Base-by-base conservation (phyloP, 2,888 invertebrate genomes). In the Apotomis betuletana region DNA sequence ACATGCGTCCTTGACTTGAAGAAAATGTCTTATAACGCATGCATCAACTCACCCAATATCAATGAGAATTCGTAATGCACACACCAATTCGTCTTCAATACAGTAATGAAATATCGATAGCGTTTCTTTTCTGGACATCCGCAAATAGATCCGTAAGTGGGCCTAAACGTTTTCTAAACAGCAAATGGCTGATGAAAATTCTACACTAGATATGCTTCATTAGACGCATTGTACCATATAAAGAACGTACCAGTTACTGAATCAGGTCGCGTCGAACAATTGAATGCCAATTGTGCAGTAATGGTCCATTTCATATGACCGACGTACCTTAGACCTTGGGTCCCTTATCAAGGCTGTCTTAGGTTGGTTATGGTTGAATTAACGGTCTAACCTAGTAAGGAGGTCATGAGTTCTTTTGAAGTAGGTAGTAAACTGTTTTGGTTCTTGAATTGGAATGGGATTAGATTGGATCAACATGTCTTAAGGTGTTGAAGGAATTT, bases 381-480 rank as follows among this genome's bases (percentile, higher is more conserved):
- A 72, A 63, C 67, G 67, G 58, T 51, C 27, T 5, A 38, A 41
- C 15, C 13, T 27, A 27, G 46, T 55, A 60, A 67, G 38, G 44
- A 59, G 61, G 57, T 41, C 62, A 52, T 62, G 38, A 41, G 64
- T 54, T 60, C 51, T 44, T 41, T 51, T 82, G 78, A 83, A 9
- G 8, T 10, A 49, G 27, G 49, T 10, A 9, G 49, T 10, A 49
- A 49, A 49, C 49, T 49, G 49, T 49, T 49, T 49, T 9, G 49
- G 41, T 4, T 41, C 41, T 6, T 41, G 6, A 41, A 41, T 41
- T 5, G 6, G 3, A 41, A 41, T 41, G 0, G 41, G 5, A 41
- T 41, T 41, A 6, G 41, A 41, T 41, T 41, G 41, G 41, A 4
- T 6, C 6, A 41, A 6, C 41, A 6, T 41, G 49, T 10, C 49